Evolutionary conservation across 2,113 vertebrate genomes (phyloP), one percentile per base, ranked within the genome.

Genomic region (Eulemur macaco): DNA sequence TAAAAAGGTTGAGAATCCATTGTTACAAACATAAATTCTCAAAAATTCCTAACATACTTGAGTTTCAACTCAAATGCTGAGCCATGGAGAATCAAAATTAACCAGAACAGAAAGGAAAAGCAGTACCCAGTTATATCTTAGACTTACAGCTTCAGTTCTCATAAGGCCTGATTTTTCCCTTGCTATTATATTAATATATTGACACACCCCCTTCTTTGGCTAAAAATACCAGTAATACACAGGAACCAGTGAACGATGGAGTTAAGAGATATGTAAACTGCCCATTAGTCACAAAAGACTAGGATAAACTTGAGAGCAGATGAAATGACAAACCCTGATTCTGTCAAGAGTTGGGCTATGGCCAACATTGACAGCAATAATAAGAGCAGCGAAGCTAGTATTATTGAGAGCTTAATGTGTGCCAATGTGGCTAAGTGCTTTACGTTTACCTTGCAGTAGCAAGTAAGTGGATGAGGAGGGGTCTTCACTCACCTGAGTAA

Each of bases 401-500:
- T 5, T 47, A 34, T 17, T 47, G 71, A 85, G 37, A 25, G 12
- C 12, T 89, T 37, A 56, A 21, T 34, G 37, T 66, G 64, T 14
- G 21, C 74, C 84, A 78, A 68, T 27, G 39, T 39, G 56, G 29
- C 56, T 50, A 82, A 37, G 6, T 2, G 11, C 23, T 86, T 23
- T 68, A n/a, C 47, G 37, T 64, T 34, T 8, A 37, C 29, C 63
- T 74, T 54, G 11, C 29, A 86, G 76, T 91, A 91, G 45, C 15
- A 86, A 68, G 50, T 15, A 83, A 63, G 50, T 15, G 2, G 37
- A 6, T 0, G 1, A 64, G 17, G 31, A 76, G 25, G 50, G n/a
- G 42, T 63, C 39, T 58, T 80, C 31, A 78, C 98, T 98, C 97
- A 99, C 99, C 99, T 99, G 98, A 89, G 98, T 99, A 96, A 99